Evolutionary conservation across 37 sponge, comb jelly and placozoan species (phyloP).

Genomic region (Halichondria panicea): DNA sequence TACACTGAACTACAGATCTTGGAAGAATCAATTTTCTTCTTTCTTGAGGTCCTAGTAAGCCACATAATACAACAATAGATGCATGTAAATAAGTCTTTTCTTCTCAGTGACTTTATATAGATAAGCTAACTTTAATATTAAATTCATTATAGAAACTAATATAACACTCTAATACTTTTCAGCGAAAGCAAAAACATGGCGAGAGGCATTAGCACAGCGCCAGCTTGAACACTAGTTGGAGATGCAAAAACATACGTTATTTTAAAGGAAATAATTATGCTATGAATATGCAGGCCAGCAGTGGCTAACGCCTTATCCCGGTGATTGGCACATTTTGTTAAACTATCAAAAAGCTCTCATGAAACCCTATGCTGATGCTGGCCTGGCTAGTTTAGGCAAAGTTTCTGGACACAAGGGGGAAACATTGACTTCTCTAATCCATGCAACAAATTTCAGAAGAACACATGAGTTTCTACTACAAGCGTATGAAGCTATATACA

Average conservation of each 20-base stretch:
- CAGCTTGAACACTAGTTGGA: too few species aligned
- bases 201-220: too few species aligned
- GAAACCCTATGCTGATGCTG: conserved; percentile 16
- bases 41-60: too few species aligned
- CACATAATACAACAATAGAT: too few species aligned
- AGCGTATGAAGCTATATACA: neutral
- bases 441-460: neutral
- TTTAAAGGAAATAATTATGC: neutral
- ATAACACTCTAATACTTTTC: too few species aligned
- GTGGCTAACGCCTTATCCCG: conserved; percentile 1
- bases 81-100: too few species aligned
- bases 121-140: too few species aligned
- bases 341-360: conserved; percentile 11
- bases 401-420: neutral
- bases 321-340: conserved; percentile 6
- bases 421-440: conserved; percentile 1
- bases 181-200: too few species aligned
- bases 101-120: too few species aligned
- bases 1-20: too few species aligned
- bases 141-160: too few species aligned
- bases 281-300: conserved; percentile 1
- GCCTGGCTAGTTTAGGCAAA: neutral
- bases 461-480: neutral
- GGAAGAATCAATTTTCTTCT: too few species aligned
- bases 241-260: neutral